These are phyloP conservation scores for Falco berigora DNA, from an alignment of 2,797 vertebrate species.

Conservation along the genomic window DNA sequence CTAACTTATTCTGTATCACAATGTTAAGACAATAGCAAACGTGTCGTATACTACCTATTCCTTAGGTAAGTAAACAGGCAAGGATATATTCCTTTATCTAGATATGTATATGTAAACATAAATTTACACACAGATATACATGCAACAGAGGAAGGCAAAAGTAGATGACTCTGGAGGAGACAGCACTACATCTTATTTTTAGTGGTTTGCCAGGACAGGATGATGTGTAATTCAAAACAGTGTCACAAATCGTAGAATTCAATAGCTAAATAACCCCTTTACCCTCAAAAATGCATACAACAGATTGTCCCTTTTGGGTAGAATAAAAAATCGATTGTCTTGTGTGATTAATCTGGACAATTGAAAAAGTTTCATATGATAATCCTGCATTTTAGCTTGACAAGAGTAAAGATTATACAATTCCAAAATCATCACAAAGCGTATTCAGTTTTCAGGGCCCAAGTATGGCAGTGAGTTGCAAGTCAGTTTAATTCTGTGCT, in stretches of 20 bases:
- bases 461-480: conserved; percentile 53
- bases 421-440: conserved; percentile 48
- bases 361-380: conserved; percentile 40
- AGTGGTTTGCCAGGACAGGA: background rate
- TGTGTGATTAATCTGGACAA: conserved; percentile 23
- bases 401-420: conserved; percentile 50
- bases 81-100: background rate
- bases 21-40: background rate
- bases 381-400: conserved; percentile 55
- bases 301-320: background rate
- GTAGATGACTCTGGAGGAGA: background rate
- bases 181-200: background rate
- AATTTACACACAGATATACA: background rate
- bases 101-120: background rate
- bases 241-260: conserved; percentile 6
- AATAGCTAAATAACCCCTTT: conserved; percentile 14
- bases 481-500: conserved; percentile 59
- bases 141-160: background rate
- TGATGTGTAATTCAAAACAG: background rate
- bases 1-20: background rate
- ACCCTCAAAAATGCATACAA: background rate
- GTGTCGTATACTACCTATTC: background rate
- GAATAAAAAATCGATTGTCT: conserved; percentile 25
- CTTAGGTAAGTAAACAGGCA: background rate
- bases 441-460: conserved; percentile 38